Evolutionary conservation across 2,888 invertebrate genomes (phyloP).

Genomic region (Latrodectus elegans): DNA sequence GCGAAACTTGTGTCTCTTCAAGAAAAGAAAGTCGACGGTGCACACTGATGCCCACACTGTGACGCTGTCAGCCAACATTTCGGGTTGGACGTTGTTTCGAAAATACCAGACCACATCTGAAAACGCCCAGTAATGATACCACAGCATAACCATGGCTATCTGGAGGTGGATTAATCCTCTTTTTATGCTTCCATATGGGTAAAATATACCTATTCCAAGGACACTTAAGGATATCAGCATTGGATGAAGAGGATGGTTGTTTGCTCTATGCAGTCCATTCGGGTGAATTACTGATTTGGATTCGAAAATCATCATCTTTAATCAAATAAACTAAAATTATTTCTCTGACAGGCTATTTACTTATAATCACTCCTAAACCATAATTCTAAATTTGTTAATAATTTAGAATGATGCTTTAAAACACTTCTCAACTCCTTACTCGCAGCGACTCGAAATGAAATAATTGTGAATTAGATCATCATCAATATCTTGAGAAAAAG

Average conservation of each 20-base stretch:
- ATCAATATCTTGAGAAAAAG: too few species aligned
- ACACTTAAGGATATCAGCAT: constrained; percentile 6
- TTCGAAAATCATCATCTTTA: too few species aligned
- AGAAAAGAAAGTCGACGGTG: constrained; percentile 33
- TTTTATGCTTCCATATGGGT: background rate
- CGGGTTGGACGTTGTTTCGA: constrained; percentile 20
- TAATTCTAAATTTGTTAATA: too few species aligned
- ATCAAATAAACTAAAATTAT: too few species aligned
- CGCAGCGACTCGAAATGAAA: too few species aligned
- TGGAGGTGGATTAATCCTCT: background rate
- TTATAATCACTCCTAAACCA: too few species aligned
- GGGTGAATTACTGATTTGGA: background rate
- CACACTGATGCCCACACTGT: constrained; percentile 46
- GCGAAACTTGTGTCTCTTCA: constrained; percentile 5
- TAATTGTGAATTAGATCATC: too few species aligned
- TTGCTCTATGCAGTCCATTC: background rate
- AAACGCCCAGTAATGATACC: constrained; percentile 36
- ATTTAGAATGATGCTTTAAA: too few species aligned
- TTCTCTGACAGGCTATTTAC: too few species aligned
- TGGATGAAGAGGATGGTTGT: background rate
- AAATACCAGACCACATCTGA: constrained; percentile 46
- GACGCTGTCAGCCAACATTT: constrained; percentile 36
- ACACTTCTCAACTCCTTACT: too few species aligned
- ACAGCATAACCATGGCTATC: background rate
- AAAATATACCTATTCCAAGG: background rate